These are phyloP conservation scores for Hemithea aestivaria DNA, from an alignment of 2,888 invertebrate genomes.

Conservation along the genomic window DNA sequence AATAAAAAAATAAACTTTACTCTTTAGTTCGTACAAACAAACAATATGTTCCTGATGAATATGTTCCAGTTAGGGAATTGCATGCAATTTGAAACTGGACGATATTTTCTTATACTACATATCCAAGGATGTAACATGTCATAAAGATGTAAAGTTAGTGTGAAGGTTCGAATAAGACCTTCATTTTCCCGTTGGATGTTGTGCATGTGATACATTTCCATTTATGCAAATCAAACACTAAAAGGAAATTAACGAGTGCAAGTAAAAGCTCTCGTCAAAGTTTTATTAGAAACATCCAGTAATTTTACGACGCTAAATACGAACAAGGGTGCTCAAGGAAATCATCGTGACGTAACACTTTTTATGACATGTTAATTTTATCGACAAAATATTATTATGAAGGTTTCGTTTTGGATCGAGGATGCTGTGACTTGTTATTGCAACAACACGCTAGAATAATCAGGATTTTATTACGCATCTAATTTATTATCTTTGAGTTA, in stretches of 20 bases:
- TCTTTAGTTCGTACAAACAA: too few relatives aligned
- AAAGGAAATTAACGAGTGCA: slow-evolving; percentile 14
- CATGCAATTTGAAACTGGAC: too few relatives aligned
- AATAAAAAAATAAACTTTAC: too few relatives aligned
- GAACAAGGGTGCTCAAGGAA: slow-evolving; percentile 33
- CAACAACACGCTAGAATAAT: too few relatives aligned
- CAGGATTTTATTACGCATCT: too few relatives aligned
- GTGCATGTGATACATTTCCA: slow-evolving; percentile 8
- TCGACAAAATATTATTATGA: slow-evolving; percentile 35
- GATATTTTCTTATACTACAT: too few relatives aligned
- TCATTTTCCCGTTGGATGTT: background rate
- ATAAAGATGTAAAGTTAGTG: too few relatives aligned
- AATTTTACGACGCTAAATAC: slow-evolving; percentile 46
- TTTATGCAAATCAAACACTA: slow-evolving; percentile 4
- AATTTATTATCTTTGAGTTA: too few relatives aligned
- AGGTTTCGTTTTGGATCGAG: slow-evolving; percentile 32
- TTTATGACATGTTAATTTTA: slow-evolving; percentile 49
- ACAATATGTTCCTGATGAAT: too few relatives aligned
- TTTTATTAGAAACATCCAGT: slow-evolving; percentile 41
- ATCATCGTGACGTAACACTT: slow-evolving; percentile 39
- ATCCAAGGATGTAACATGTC: too few relatives aligned
- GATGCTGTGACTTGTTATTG: slow-evolving; percentile 11
- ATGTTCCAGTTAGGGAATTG: too few relatives aligned
- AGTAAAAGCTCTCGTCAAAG: slow-evolving; percentile 17
- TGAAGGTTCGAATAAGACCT: background rate